Base-by-base conservation (phyloP, 2,888 invertebrate species). In the Apamea anceps region DNA sequence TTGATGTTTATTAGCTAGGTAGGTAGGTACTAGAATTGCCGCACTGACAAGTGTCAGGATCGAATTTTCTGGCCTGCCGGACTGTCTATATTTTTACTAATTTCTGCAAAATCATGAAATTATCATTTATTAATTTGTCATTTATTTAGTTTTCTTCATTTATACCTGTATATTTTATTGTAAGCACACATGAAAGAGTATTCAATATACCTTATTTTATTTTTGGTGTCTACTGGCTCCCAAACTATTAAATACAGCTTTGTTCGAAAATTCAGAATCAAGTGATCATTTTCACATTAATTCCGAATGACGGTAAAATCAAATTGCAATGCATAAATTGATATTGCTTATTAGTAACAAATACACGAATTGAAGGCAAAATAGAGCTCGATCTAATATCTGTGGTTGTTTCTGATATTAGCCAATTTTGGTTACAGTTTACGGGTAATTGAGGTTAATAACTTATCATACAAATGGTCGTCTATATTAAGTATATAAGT, bases 251-350 rank as follows among this genome's bases (percentile, higher is more conserved):
- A 32, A 15, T 5, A 51, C 32, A 67, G 18, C 25, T 74, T 42
- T 5, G 42, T 18, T 10, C 37, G 25, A 21, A 70, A 60, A 57
- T 70, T 12, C 65, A 25, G 21, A 71, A 54, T 72, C 3, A 45
- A 54, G 42, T 51, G 42, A 75, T 32, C 3, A 81, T 72, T 75
- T 72, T n/a, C 51, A 28, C 28, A 28, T 71, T 62, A 63, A 66
- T 66, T 21, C 42, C 57, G 37, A 51, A 72, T 72, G 82, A 75
- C 18, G 45, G 13, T 45, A 68, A 72, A 75, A 68, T 65, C 67
- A 66, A 87, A 84, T 77, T 67, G 32, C 66, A 75, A 62, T 72
- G 74, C 63, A 74, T 67, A 60, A 32, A 87, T 82, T 72, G 79
- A 84, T 80, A 75, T 72, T 13, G 62, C 67, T 62, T 67, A 68